Evolutionary conservation across 1,140 invertebrate genomes (phyloP).

Genomic region (Papilio machaon): DNA sequence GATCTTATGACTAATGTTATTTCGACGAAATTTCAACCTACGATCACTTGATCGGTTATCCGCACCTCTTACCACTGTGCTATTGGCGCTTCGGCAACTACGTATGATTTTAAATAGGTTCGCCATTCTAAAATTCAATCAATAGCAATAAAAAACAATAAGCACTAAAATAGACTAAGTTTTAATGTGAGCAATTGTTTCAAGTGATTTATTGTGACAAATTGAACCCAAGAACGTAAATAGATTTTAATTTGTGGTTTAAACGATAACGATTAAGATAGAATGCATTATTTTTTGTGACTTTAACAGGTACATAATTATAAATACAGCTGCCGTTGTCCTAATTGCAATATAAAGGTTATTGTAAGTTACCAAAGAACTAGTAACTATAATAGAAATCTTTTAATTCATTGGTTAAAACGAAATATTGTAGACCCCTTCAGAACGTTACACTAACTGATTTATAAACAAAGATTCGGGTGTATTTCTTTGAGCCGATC

Average conservation of each 20-base stretch:
- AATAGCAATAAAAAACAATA: background rate
- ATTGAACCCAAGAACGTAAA: slow-evolving; percentile 31
- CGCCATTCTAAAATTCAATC: background rate
- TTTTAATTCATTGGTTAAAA: no score
- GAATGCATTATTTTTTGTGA: background rate
- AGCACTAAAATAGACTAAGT: background rate
- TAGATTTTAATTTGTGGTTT: slow-evolving; percentile 20
- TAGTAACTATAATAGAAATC: no score
- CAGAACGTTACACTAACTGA: no score
- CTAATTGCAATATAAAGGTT: slow-evolving; percentile 14
- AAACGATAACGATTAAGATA: slow-evolving; percentile 8
- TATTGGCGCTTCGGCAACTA: background rate
- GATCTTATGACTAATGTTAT: no score
- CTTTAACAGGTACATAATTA: background rate
- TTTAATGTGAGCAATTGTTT: slow-evolving; percentile 1
- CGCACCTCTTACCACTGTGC: no score
- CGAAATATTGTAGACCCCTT: no score
- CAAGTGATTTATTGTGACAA: slow-evolving; percentile 34
- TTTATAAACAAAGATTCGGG: no score
- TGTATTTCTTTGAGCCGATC: no score
- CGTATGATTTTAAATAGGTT: background rate
- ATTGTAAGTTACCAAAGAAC: background rate
- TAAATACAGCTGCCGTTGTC: background rate
- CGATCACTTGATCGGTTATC: no score
- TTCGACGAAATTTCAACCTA: background rate